Base-by-base conservation (phyloP, 2,797 vertebrate species). In the Taenioides sp. region DNA sequence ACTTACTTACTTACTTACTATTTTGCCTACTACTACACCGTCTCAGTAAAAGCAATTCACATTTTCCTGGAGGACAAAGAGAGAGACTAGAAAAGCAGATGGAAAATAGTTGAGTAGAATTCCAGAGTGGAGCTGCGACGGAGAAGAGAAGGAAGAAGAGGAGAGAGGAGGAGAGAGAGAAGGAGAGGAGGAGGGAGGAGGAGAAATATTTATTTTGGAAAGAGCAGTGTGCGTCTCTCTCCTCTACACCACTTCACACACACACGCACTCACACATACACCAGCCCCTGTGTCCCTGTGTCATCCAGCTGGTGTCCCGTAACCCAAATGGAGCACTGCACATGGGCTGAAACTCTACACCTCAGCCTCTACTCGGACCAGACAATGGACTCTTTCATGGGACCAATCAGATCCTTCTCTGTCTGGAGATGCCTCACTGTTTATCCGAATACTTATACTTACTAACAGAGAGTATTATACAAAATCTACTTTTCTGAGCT, bases 301-400 rank as follows among this genome's bases (percentile, higher is more conserved):
- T 65, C 23, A 62, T 65, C 52, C 76, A 64, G 65, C 68, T 71
- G 73, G 74, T 88, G 79, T 86, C 80, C 80, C 76, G 84, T 79
- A 80, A 73, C 82, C 72, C 87, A 81, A 80, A 79, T 74, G 76
- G 73, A 86, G 77, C 70, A 68, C 70, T 88, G 77, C 72, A 80
- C 78, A 81, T 79, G 78, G 69, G 74, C 84, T 82, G 87, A 88
- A 91, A 91, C 79, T 73, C 72, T 73, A 89, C 43, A 85, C 78
- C 66, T 64, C 43, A 59, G 64, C 73, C 68, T 69, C 64, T 47
- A 86, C 81, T 70, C 79, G 77, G 69, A 86, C 14, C 58, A 60
- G 58, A 90, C 88, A 91, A 87, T 88, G 78, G 84, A 60, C 81
- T 77, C 82, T 79, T 89, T 92, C 86, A 82, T 90, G 60, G 64